Conservation (phyloP, 1,140 invertebrate genomes). For the Brachionus asplanchnoidis region DNA sequence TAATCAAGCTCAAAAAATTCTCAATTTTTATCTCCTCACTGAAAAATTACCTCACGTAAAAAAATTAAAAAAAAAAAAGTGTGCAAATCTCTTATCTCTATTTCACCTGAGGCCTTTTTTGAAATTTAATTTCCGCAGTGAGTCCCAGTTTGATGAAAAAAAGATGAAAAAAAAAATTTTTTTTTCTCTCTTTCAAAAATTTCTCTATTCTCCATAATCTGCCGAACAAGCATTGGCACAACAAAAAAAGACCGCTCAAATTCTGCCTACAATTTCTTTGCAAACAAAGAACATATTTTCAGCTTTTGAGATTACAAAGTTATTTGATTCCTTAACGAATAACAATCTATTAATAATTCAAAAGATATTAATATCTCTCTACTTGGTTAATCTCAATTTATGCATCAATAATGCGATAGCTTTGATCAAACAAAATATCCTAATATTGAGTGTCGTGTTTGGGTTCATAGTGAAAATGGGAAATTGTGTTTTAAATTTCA, state of each 20-base stretch:
- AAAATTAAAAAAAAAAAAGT: too few species aligned
- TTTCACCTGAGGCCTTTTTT: not conserved
- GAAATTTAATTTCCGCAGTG: not conserved
- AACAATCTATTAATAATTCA: not conserved
- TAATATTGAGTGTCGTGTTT: not conserved
- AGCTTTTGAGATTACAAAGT: not conserved
- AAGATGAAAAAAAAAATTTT: not conserved
- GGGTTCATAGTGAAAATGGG: not conserved
- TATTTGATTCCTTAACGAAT: not conserved
- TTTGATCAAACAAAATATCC: not conserved
- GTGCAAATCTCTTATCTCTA: not conserved
- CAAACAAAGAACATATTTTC: not conserved
- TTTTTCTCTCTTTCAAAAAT: not conserved
- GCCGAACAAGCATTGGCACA: not conserved
- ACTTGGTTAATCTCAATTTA: not conserved
- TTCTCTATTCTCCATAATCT: too few species aligned
- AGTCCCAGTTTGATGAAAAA: not conserved
- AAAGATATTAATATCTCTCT: not conserved
- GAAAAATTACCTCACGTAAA: too few species aligned
- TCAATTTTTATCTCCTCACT: not conserved
- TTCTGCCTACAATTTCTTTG: not conserved
- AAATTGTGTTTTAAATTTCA: constrained; percentile 12
- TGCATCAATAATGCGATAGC: not conserved
- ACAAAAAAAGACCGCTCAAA: not conserved
- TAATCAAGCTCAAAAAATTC: not conserved